A percentile compares a stretch with the other conserved stretches of the same genome.
These are phyloP conservation scores for Rhodophaea formosa DNA, from an alignment of 2,888 invertebrate species.

Conservation along the genomic window DNA sequence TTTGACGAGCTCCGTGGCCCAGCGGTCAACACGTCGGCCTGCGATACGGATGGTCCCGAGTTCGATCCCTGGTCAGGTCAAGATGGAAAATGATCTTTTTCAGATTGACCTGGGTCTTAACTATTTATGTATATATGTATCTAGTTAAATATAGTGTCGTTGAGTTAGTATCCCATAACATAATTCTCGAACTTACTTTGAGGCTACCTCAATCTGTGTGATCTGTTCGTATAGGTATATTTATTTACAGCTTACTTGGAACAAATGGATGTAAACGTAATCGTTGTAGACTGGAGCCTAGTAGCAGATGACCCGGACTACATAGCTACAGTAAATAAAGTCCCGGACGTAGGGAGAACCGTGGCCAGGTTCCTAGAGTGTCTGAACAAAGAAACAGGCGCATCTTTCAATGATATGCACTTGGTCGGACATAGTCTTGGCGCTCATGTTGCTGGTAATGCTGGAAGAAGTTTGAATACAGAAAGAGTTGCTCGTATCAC, in stretches of 20 bases:
- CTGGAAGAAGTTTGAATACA: conserved; percentile 26
- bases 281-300: conserved; percentile 22
- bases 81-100: too few relatives aligned
- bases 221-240: too few relatives aligned
- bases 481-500: conserved; percentile 25
- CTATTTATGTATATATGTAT: too few relatives aligned
- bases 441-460: conserved; percentile 32
- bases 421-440: conserved; percentile 32
- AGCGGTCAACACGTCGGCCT: too few relatives aligned
- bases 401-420: conserved; percentile 20
- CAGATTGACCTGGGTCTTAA: too few relatives aligned
- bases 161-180: too few relatives aligned
- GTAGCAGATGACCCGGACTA: conserved; percentile 18
- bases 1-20: too few relatives aligned
- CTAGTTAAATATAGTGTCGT: too few relatives aligned
- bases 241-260: conserved; percentile 20
- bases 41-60: too few relatives aligned
- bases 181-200: too few relatives aligned
- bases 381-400: conserved; percentile 15
- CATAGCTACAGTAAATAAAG: conserved; percentile 14
- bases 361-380: conserved; percentile 19
- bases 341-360: conserved; percentile 19
- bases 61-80: too few relatives aligned
- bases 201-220: too few relatives aligned
- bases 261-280: conserved; percentile 22